Evolutionary conservation across 2,888 invertebrate species (phyloP).

Genomic region (Andrena chrysosceles): DNA sequence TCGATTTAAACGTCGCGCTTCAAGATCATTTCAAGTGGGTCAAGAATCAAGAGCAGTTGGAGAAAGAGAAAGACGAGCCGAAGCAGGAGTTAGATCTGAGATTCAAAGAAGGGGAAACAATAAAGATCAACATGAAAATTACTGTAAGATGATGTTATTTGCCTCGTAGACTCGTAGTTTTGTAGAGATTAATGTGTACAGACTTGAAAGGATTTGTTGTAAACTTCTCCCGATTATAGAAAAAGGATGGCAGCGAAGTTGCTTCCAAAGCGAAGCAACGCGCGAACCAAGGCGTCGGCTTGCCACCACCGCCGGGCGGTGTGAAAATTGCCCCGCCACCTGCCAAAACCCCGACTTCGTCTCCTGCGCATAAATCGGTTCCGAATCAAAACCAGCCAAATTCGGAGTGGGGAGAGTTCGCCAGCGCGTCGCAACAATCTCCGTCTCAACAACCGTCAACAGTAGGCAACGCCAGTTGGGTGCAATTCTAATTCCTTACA

Average conservation of each 20-base stretch:
- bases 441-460: constrained; percentile 71
- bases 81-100: constrained; percentile 95
- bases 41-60: constrained; percentile 92
- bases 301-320: constrained; percentile 94
- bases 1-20: constrained; percentile 98
- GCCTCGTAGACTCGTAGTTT: neutral
- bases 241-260: constrained; percentile 94
- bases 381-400: constrained; percentile 83
- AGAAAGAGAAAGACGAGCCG: constrained; percentile 92
- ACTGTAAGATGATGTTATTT: constrained; percentile 88
- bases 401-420: constrained; percentile 93
- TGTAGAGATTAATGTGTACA: neutral
- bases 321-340: constrained; percentile 92
- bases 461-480: constrained; percentile 83
- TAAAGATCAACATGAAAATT: constrained; percentile 99
- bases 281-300: constrained; percentile 86
- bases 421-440: constrained; percentile 84
- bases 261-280: constrained; percentile 89
- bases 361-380: constrained; percentile 90
- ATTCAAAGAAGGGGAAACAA: constrained; percentile 99
- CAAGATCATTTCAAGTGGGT: constrained; percentile 99
- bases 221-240: constrained; percentile 86
- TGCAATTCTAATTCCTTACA: constrained; percentile 82
- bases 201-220: constrained; percentile 5
- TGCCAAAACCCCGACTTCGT: constrained; percentile 88